Conservation (phyloP, 2,888 invertebrate genomes). For the Drosophila tanythrix region DNA sequence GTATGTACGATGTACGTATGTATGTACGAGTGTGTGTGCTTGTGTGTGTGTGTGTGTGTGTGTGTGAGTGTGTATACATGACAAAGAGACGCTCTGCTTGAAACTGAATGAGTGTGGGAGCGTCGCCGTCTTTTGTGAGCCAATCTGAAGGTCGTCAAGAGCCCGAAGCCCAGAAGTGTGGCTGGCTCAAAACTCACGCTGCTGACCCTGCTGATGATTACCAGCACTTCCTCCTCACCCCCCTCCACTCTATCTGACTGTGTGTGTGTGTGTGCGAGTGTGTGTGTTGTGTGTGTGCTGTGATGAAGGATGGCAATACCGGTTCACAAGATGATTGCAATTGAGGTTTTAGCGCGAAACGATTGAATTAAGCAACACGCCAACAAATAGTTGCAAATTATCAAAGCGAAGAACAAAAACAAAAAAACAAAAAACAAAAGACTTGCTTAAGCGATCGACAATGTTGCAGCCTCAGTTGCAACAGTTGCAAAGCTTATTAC, state of each 20-base stretch:
- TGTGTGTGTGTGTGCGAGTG: background rate
- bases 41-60: background rate
- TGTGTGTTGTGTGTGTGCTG: constrained; percentile 1
- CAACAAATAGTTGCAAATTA: constrained; percentile 45
- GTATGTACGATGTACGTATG: background rate
- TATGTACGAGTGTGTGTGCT: background rate
- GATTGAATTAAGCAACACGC: constrained; percentile 43
- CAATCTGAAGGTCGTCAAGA: constrained; percentile 62
- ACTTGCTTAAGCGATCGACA: background rate
- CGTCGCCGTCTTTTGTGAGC: constrained; percentile 57
- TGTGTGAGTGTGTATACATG: background rate
- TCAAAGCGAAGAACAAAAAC: constrained; percentile 22
- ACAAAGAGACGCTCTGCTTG: constrained; percentile 17
- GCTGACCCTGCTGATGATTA: constrained; percentile 6
- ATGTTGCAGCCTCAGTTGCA: background rate
- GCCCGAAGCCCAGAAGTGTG: constrained; percentile 40
- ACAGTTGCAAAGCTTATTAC: background rate
- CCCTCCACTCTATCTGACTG: background rate
- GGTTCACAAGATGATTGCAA: constrained; percentile 47
- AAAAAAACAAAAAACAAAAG: background rate
- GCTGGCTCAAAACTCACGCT: constrained; percentile 13
- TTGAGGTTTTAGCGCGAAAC: constrained; percentile 41
- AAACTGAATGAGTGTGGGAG: constrained; percentile 49
- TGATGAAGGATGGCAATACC: constrained; percentile 49
- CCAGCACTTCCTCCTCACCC: background rate